Conservation (phyloP, 2,888 invertebrate genomes). For the Salpingus planirostris region DNA sequence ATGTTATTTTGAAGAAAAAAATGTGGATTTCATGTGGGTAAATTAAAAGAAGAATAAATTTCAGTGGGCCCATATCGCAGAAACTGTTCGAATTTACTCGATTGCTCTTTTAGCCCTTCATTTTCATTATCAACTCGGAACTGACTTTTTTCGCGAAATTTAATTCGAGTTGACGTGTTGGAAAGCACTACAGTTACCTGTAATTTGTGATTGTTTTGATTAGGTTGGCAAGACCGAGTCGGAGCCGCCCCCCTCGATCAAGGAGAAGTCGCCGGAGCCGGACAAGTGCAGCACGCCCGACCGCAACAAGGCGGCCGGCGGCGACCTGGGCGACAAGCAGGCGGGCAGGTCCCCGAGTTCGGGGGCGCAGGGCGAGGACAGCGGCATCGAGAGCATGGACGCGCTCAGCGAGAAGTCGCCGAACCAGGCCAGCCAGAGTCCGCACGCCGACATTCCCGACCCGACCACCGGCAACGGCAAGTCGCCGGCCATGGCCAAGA, state of each 20-base stretch:
- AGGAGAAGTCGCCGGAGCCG: conserved; percentile 36
- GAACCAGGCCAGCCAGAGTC: conserved; percentile 74
- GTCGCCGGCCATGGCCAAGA: too few relatives aligned
- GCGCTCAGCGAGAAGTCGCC: conserved; percentile 77
- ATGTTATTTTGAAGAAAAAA: too few relatives aligned
- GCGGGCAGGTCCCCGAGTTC: conserved; percentile 37
- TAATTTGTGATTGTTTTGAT: conserved; percentile 4
- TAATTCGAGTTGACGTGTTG: too few relatives aligned
- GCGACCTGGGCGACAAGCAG: conserved; percentile 18
- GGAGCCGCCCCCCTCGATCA: conserved; percentile 23
- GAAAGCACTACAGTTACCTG: too few relatives aligned
- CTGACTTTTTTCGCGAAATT: too few relatives aligned
- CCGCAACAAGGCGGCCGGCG: conserved; percentile 23
- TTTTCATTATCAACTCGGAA: too few relatives aligned
- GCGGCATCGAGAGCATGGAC: conserved; percentile 89
- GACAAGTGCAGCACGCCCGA: conserved; percentile 38
- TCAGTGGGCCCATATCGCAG: too few relatives aligned
- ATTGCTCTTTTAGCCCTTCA: too few relatives aligned
- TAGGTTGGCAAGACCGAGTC: conserved; percentile 20
- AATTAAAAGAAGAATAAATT: too few relatives aligned
- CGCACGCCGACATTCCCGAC: conserved; percentile 40
- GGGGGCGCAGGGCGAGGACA: conserved; percentile 68
- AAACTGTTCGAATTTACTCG: too few relatives aligned
- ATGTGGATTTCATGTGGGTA: too few relatives aligned
- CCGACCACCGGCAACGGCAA: too few relatives aligned